Conservation (phyloP, 2,797 vertebrate genomes). For the Coranthus polyacanthus region DNA sequence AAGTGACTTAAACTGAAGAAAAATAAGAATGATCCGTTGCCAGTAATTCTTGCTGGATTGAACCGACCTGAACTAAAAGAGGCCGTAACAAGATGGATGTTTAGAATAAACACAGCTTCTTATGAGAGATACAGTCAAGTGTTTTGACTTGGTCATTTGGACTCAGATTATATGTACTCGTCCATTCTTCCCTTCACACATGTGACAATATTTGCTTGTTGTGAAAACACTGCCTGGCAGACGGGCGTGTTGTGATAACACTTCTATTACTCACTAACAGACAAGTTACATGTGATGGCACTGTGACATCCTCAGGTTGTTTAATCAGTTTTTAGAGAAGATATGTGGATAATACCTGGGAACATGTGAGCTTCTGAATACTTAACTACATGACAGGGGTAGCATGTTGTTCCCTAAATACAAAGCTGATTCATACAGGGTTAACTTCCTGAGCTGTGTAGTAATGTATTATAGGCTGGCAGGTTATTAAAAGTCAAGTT, state of each 20-base stretch:
- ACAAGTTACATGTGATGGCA: conserved; percentile 26
- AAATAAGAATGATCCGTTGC: neutral
- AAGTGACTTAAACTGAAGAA: neutral
- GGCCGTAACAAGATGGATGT: conserved; percentile 18
- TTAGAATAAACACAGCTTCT: conserved; percentile 36
- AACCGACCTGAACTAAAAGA: conserved; percentile 5
- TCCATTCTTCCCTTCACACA: conserved; percentile 43
- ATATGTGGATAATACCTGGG: neutral
- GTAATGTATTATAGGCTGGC: conserved; percentile 68
- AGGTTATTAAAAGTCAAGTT: conserved; percentile 79
- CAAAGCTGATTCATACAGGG: conserved; percentile 35
- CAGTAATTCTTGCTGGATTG: conserved; percentile 8
- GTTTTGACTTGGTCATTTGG: conserved; percentile 57
- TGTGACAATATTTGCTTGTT: conserved; percentile 62
- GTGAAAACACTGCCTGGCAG: conserved; percentile 65
- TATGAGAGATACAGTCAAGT: conserved; percentile 48
- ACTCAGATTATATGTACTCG: conserved; percentile 48
- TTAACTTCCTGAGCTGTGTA: conserved; percentile 59
- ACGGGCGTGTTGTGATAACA: conserved; percentile 62
- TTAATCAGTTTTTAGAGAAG: conserved; percentile 13
- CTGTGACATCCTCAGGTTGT: conserved; percentile 26
- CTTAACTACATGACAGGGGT: too few relatives aligned
- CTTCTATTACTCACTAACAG: conserved; percentile 40
- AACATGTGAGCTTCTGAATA: neutral
- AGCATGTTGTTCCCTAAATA: conserved; percentile 13